Evolutionary conservation across 1,140 invertebrate genomes (phyloP), one percentile per base, ranked within the genome.

Genomic region (Phortica variegata): DNA sequence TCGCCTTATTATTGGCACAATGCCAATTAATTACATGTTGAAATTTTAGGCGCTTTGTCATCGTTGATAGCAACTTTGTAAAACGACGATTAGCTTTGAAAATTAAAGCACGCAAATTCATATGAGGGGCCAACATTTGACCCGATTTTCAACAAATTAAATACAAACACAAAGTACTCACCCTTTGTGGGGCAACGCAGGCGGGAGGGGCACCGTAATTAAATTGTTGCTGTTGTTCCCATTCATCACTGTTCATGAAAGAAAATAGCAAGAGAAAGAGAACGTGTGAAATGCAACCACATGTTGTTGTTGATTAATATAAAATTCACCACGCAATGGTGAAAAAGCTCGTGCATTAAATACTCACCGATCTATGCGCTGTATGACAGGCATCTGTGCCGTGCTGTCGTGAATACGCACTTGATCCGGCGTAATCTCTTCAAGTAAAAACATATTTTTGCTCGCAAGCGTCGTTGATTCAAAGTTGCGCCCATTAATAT

Each of bases 361-460:
- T 19, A 47, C 57, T 71, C 46, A 75, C 72, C 72, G 59, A 16
- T 75, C 69, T 62, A 75, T 75, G 34, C 69, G 83, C 69, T 85
- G 84, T 58, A 87, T 86, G 46, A 85, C 80, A 26, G 84, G 83
- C 56, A 81, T 80, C 65, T 88, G 83, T 13, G 86, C 79, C 1
- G 85, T 87, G 62, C 85, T 86, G 60, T 90, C 87, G 61, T 90
- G 87, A 54, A 90, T 87, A 58, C 85, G 85, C 47, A 89, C 87
- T 78, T 89, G 84, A 33, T 81, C 82, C 8, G 85, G 82, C 40
- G 70, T 70, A 18, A 75, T 69, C 56, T 75, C 70, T 42, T 75
- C 73, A 17, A 66, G 56, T 13, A 75, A 49, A 39, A 70, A 75
- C 36, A 65, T 66, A 29, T 75, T 75, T 34, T 65, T 66, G 43